Conservation (phyloP, 2,888 invertebrate genomes). For the Nebria brevicollis region DNA sequence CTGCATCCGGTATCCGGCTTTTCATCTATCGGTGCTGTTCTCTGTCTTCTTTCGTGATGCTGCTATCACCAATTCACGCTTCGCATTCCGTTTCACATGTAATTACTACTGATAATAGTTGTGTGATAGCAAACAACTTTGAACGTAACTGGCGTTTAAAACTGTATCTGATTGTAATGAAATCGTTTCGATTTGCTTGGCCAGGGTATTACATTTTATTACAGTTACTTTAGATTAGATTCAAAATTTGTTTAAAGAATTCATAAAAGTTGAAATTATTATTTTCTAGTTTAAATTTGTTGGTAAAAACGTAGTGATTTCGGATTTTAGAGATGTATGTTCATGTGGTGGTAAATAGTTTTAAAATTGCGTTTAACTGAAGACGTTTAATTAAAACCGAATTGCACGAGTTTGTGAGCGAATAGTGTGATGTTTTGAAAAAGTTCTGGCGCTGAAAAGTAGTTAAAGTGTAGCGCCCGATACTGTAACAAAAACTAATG, state of each 20-base stretch:
- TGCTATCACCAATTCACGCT: not conserved
- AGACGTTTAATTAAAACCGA: not conserved
- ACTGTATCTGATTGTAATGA: not conserved
- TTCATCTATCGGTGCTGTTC: not conserved
- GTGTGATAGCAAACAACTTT: not conserved
- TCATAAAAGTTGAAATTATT: too few relatives aligned
- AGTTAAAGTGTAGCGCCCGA: constrained; percentile 14
- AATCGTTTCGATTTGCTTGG: not conserved
- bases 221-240: not conserved
- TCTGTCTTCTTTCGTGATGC: not conserved
- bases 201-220: not conserved
- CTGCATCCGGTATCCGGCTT: not conserved
- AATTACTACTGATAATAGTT: not conserved
- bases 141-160: not conserved
- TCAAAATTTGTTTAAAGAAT: not conserved
- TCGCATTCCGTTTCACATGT: not conserved
- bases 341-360: not conserved
- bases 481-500: constrained; percentile 18
- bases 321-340: not conserved
- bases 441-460: constrained; percentile 12
- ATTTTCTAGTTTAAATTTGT: too few relatives aligned
- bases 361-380: not conserved
- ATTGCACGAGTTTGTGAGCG: not conserved
- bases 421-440: not conserved
- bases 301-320: not conserved